These are phyloP conservation scores for Brevimyrus niger DNA, from an alignment of 2,113 vertebrate genomes.

Conservation along the genomic window DNA sequence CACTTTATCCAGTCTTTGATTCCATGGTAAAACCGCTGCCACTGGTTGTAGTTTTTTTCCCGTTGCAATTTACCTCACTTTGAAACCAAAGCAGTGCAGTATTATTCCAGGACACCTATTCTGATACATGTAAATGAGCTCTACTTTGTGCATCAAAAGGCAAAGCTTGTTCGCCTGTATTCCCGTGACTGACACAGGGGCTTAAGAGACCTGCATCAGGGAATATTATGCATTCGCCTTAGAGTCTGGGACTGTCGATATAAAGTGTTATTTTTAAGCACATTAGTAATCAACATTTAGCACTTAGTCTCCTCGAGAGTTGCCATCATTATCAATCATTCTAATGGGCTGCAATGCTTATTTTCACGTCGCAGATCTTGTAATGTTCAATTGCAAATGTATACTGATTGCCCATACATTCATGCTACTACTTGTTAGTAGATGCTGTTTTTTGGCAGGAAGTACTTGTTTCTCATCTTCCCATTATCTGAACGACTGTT, in stretches of 20 bases:
- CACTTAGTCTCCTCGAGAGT: not conserved
- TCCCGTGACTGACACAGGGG: not conserved
- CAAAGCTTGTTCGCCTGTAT: not conserved
- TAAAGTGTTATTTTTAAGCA: not conserved
- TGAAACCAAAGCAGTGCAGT: not conserved
- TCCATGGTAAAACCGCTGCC: not conserved
- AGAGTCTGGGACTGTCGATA: not conserved
- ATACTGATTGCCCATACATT: not conserved
- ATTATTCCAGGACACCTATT: not conserved
- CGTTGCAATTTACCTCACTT: not conserved
- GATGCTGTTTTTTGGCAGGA: not conserved
- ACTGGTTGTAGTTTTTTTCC: not conserved
- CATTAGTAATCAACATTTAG: not conserved
- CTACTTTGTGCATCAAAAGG: not conserved
- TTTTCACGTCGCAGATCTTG: not conserved
- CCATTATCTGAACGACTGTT: not conserved
- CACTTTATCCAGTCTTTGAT: not conserved
- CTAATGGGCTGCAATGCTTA: not conserved
- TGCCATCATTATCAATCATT: not conserved
- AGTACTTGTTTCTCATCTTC: not conserved
- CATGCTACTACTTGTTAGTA: not conserved
- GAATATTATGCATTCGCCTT: not conserved
- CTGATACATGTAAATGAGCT: not conserved
- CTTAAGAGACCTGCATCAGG: not conserved
- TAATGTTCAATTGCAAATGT: not conserved